Evolutionary conservation across 2,797 vertebrate genomes (phyloP).

Genomic region (Chelidonichthys spinosus): DNA sequence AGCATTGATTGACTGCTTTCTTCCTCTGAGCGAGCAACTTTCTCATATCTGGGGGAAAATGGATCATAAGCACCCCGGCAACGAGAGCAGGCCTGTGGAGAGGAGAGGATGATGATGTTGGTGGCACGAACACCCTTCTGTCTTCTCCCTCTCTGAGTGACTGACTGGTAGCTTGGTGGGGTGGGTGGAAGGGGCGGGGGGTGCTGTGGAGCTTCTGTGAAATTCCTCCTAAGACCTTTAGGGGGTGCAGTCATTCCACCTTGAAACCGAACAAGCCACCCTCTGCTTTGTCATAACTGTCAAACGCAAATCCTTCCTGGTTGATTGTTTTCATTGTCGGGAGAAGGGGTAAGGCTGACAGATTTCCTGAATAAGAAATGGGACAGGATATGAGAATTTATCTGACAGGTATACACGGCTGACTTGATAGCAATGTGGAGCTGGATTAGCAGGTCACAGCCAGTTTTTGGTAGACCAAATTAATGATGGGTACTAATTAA

Average conservation of each 20-base stretch:
- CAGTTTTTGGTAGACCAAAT: conserved; percentile 66
- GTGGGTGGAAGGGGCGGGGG: conserved; percentile 1
- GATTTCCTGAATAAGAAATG: conserved; percentile 82
- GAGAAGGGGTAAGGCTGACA: conserved; percentile 76
- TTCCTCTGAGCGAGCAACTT: conserved; percentile 87
- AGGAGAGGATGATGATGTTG: conserved; percentile 73
- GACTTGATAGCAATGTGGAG: conserved; percentile 77
- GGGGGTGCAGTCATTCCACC: conserved; percentile 88
- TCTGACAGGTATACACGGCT: conserved; percentile 81
- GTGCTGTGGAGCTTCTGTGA: conserved; percentile 48
- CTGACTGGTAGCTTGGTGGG: conserved; percentile 36
- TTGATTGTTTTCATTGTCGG: conserved; percentile 82
- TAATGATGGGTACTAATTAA: conserved; percentile 82
- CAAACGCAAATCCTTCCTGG: conserved; percentile 77
- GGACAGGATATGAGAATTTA: conserved; percentile 80
- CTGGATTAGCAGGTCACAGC: conserved; percentile 75
- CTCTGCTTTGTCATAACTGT: conserved; percentile 79
- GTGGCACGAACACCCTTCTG: conserved; percentile 69
- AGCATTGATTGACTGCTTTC: conserved; percentile 89
- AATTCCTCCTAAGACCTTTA: conserved; percentile 80
- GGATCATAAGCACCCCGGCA: conserved; percentile 84
- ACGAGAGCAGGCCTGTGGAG: conserved; percentile 67
- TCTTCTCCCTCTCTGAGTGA: conserved; percentile 53
- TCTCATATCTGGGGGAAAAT: conserved; percentile 86
- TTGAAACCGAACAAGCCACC: conserved; percentile 61